Base-by-base conservation (phyloP, 2,113 vertebrate species). In the Tragelaphus scriptus region DNA sequence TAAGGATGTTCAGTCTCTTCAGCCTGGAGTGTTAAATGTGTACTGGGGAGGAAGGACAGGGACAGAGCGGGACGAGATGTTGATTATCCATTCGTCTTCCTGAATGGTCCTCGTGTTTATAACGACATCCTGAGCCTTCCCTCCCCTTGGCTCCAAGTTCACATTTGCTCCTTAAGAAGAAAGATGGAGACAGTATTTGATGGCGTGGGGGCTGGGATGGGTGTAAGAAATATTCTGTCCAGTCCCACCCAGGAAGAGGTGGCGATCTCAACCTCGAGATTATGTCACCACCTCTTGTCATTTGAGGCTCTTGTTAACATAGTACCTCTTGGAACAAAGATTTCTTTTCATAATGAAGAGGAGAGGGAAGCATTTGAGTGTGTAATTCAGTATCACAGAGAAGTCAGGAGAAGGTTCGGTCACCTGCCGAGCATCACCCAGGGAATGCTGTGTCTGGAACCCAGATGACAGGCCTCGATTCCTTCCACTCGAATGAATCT, bases 51-150 rank as follows among this genome's bases (percentile, higher is more conserved):
- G 95, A 94, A 91, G 97, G 97, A 97, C 91, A 94, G 88, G 75
- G 95, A 56, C 2, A 1, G 85, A 85, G 85, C 28, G 79, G 95
- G 93, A 91, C 85, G 81, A 96, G 96, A 96, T 96, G 94, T 59
- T 98, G 98, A 98, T 97, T 96, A 97, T 93, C 91, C 95, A 80
- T 97, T 98, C 97, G 95, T 97, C 98, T 96, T 98, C 95, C 91
- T 97, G 98, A 98, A 79, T 94, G 93, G 98, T 91, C 91, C 95
- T 96, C 84, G 40, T 92, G 97, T 91, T 97, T 91, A 95, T 92
- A 90, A 92, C 75, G 88, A 84, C 87, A 68, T 96, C 95, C 91
- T 51, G 63, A 65, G 71, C 93, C 79, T 98, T 95, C 71, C 75
- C 86, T 92, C 95, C 95, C 71, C 81, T 85, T 68, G 86, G 88